Conservation (phyloP, 37 sponge, comb jelly and placozoan genomes). For the Amphimedon queenslandica region DNA sequence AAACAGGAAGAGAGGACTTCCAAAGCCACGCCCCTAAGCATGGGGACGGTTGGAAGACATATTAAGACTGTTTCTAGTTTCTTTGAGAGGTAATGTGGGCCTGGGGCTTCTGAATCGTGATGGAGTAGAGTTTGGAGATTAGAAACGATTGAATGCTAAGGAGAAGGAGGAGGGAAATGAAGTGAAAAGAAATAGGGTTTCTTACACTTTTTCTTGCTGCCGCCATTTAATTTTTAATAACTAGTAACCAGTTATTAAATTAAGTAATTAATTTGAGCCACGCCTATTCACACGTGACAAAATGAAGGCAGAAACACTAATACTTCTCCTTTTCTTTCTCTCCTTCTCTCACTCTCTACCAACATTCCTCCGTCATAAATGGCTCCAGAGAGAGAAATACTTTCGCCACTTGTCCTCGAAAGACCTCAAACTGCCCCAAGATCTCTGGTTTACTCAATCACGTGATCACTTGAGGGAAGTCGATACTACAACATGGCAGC, state of each 20-base stretch:
- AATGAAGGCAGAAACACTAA: no score
- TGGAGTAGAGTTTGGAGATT: conserved; percentile 19
- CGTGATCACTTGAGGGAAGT: conserved; percentile 64
- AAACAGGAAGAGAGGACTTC: conserved; percentile 27
- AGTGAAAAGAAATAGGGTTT: no score
- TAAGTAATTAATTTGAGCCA: background rate
- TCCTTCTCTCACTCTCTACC: background rate
- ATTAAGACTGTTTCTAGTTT: conserved; percentile 17
- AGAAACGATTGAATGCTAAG: conserved; percentile 7
- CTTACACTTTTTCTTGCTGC: no score
- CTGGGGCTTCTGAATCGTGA: conserved; percentile 3
- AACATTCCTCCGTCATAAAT: background rate
- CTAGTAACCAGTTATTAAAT: no score
- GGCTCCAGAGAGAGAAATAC: background rate
- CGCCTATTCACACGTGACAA: no score
- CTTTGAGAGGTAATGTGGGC: background rate
- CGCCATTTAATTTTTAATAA: no score
- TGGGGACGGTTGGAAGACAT: conserved; percentile 14
- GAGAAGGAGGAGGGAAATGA: no score
- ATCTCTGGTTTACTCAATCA: conserved; percentile 59
- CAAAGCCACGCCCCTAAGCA: conserved; percentile 30
- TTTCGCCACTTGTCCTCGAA: background rate
- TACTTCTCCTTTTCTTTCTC: background rate
- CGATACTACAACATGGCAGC: conserved; percentile 50
- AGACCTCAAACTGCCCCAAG: conserved; percentile 18